These are phyloP conservation scores for Notodonta ziczac DNA, from an alignment of 2,888 invertebrate species.

Conservation along the genomic window DNA sequence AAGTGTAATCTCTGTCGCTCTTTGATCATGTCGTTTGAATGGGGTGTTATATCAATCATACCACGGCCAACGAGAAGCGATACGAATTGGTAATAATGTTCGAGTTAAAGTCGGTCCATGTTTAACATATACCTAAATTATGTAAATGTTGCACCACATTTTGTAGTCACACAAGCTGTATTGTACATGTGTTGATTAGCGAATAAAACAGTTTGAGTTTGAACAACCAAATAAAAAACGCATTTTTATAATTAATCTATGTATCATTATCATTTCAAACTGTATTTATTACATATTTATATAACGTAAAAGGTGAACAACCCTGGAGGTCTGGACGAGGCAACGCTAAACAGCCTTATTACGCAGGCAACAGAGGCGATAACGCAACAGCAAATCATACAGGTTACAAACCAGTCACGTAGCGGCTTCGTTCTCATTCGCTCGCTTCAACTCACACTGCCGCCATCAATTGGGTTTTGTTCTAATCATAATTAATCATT, in stretches of 20 bases:
- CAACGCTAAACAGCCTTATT: slow-evolving; percentile 81
- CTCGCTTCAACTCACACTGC: slow-evolving; percentile 29
- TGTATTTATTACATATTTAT: slow-evolving; percentile 5
- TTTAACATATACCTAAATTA: no score
- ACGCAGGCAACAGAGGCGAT: slow-evolving; percentile 83
- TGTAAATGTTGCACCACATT: no score
- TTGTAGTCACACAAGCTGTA: no score
- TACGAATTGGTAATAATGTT: no score
- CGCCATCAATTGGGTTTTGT: slow-evolving; percentile 17
- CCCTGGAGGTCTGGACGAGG: slow-evolving; percentile 79
- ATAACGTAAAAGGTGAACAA: slow-evolving; percentile 77
- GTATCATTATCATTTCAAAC: not conserved
- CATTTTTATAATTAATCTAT: not conserved
- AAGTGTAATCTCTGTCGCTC: no score
- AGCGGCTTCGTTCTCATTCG: slow-evolving; percentile 15
- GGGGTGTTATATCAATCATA: no score
- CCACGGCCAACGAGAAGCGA: no score
- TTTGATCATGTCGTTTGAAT: no score
- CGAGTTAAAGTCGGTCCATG: no score
- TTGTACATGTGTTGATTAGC: no score
- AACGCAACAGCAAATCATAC: slow-evolving; percentile 82
- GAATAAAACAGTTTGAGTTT: no score
- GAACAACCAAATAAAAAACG: not conserved
- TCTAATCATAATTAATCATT: slow-evolving; percentile 2
- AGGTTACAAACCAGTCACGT: slow-evolving; percentile 62